A percentile compares a stretch with the other conserved stretches of the same genome.
phyloP scores from a whole-genome alignment of 2,113 vertebrate genomes.

The Leptocoma aspasia region DNA sequence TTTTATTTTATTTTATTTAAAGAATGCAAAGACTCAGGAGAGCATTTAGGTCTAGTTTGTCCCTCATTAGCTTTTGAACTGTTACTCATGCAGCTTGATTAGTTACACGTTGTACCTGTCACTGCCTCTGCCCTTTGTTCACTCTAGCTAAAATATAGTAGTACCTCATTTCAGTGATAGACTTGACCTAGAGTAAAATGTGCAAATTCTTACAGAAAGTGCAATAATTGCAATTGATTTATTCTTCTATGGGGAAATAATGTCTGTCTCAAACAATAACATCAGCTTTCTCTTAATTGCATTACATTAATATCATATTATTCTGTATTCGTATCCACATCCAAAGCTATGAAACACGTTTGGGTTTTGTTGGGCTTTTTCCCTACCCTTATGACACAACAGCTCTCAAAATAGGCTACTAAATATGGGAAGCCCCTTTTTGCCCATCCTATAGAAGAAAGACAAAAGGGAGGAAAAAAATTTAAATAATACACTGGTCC shows the following conservation, averaged over 20 bases:
- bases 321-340: conserved; percentile 12
- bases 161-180: conserved; percentile 35
- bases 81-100: not conserved
- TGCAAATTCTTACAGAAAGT: conserved; percentile 44
- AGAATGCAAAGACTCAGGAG: not conserved
- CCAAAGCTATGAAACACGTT: not conserved
- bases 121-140: conserved; percentile 29
- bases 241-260: conserved; percentile 56
- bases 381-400: not conserved
- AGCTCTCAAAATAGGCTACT: not conserved
- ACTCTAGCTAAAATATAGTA: conserved; percentile 1
- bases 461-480: not conserved
- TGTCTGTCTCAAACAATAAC: conserved; percentile 61
- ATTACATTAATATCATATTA: conserved; percentile 50
- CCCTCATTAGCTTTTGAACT: conserved; percentile 59
- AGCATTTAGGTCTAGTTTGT: conserved; percentile 30
- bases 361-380: not conserved
- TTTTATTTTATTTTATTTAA: not conserved
- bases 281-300: conserved; percentile 49
- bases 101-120: conserved; percentile 35
- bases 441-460: not conserved
- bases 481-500: too few species aligned
- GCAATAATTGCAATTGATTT: conserved; percentile 64
- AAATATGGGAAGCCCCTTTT: not conserved
- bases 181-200: conserved; percentile 41